phyloP scores from a whole-genome alignment of 2,888 invertebrate genomes.

The Exocentrus adspersus region DNA sequence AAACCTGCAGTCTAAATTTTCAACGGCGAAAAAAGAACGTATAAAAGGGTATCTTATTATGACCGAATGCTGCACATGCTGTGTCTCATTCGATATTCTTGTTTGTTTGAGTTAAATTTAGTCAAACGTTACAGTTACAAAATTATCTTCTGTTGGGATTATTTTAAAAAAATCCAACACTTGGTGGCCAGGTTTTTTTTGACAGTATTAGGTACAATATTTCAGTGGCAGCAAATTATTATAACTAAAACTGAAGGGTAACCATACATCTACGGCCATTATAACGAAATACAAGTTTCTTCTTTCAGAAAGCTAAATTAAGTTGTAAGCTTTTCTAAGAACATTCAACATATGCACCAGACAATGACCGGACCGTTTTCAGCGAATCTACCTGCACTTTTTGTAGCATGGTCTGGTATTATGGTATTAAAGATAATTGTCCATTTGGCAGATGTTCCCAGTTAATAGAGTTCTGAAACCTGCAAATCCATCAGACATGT shows the following conservation, averaged over 20 bases:
- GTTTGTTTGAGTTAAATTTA: background rate
- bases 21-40: constrained; percentile 9
- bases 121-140: background rate
- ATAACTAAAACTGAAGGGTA: too few species aligned
- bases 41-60: constrained; percentile 13
- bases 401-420: background rate
- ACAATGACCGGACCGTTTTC: constrained; percentile 38
- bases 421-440: background rate
- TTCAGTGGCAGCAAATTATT: too few species aligned
- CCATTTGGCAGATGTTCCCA: constrained; percentile 8
- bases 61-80: background rate
- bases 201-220: too few species aligned
- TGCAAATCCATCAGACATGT: too few species aligned
- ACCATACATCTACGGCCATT: too few species aligned
- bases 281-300: too few species aligned
- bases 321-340: constrained; percentile 38
- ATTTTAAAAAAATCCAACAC: too few species aligned
- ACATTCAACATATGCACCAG: constrained; percentile 42
- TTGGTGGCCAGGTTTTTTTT: too few species aligned
- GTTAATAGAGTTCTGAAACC: background rate
- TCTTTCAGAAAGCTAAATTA: constrained; percentile 25
- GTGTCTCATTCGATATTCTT: background rate
- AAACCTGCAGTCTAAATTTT: constrained; percentile 19
- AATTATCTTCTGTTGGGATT: too few species aligned
- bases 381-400: constrained; percentile 36